A percentile compares a stretch with the other conserved stretches of the same genome.
Conservation (phyloP, 92 coral and sea anemone species). For the Scolanthus callimorphus region DNA sequence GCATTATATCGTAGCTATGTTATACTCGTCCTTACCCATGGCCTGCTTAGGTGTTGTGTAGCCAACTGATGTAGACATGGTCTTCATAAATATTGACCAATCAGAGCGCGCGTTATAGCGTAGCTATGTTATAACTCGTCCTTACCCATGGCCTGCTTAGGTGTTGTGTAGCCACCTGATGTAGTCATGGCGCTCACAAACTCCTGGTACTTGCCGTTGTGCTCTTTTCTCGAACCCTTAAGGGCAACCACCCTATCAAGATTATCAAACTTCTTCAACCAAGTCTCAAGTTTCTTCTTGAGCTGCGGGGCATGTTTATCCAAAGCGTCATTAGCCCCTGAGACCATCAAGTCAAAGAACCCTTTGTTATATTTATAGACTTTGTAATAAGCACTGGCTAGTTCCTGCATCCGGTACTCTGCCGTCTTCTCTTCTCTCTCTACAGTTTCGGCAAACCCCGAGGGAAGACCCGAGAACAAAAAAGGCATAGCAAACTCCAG, state of each 20-base stretch:
- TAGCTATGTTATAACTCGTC: too few relatives aligned
- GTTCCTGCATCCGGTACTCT: slow-evolving; percentile 30
- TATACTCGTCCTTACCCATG: background rate
- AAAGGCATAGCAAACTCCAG: slow-evolving; percentile 46
- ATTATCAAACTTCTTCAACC: slow-evolving; percentile 8
- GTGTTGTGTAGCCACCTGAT: slow-evolving; percentile 17
- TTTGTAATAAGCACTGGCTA: slow-evolving; percentile 42
- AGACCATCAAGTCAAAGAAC: slow-evolving; percentile 12
- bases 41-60: slow-evolving; percentile 15
- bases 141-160: too few relatives aligned
- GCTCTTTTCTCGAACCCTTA: slow-evolving; percentile 11
- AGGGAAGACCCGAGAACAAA: background rate
- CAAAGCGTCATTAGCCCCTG: too few relatives aligned
- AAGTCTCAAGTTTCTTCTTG: background rate
- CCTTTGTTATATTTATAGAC: slow-evolving; percentile 43
- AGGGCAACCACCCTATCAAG: background rate
- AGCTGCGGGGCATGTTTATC: too few relatives aligned
- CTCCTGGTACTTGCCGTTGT: slow-evolving; percentile 22
- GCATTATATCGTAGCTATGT: background rate
- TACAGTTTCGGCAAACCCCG: background rate
- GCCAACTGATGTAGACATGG: slow-evolving; percentile 24
- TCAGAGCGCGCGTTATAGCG: too few relatives aligned
- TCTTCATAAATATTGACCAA: too few relatives aligned
- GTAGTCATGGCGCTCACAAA: slow-evolving; percentile 23
- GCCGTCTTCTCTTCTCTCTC: background rate